Evolutionary conservation across 2,888 invertebrate species (phyloP), one percentile per base, ranked within the genome.

Genomic region (Cosmia pyralina): DNA sequence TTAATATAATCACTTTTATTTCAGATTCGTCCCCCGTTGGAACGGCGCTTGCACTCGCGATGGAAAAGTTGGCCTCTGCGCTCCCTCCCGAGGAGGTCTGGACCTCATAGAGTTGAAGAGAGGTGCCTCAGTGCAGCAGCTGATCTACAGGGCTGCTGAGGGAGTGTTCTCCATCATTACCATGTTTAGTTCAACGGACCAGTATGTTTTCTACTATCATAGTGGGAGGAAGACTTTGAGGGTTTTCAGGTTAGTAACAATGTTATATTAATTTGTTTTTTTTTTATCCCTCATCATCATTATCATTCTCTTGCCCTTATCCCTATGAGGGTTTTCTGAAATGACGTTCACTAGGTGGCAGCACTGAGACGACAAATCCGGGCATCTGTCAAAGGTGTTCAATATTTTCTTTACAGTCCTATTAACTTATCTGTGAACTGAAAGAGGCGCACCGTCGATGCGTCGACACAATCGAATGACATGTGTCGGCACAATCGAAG

Each of bases 111-210:
- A 99, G 91, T 95, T 99, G 79, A 98, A 98, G 90, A 98, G 98
- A 88, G 99, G 99, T 0, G 97, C 98, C 64, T 98, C 98, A 0
- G 97, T 98, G 0, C 98, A 98, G 92, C 99, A 98, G 0, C 98
- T 99, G 82, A 99, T 99, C 82, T 98, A 98, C 10, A 97, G 98
- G 91, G 98, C 99, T 0, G 99, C 99, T 0, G 99, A 99, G 92
- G 99, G 99, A 0, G 99, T 99, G 0, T 99, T 99, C 93, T 99
- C 98, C 4, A 99, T 99, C 34, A 98, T 99, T 82, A 98, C 99
- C 76, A 97, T 98, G 96, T 99, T 99, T 93, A 99, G 99, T 75
- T 98, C 98, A 82, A 98, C 98, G 4, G 99, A 99, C 87, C 98
- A 98, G 88, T 99, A 99, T 88, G 99, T 99, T 4, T 97, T 99